phyloP scores from a whole-genome alignment of 2,113 vertebrate species.

The Tringa solitaria region DNA sequence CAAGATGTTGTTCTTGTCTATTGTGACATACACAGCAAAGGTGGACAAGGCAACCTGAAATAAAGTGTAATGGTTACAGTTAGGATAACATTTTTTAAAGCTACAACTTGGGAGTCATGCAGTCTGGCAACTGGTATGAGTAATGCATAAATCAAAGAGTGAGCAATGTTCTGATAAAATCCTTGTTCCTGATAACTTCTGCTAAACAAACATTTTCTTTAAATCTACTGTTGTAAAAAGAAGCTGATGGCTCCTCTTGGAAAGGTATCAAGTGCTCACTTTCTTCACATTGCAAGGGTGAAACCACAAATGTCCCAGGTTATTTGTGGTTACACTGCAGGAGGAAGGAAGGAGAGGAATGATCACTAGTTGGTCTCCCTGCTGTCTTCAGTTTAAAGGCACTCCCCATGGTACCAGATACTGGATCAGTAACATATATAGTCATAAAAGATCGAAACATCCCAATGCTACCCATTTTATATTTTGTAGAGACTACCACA shows the following conservation, averaged over 20 bases:
- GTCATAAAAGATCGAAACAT: not conserved
- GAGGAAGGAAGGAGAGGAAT: not conserved
- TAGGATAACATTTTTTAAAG: not conserved
- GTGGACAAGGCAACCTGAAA: slow-evolving; percentile 83
- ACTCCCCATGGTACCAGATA: not conserved
- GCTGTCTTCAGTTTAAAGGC: not conserved
- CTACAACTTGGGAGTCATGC: not conserved
- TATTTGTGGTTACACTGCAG: not conserved
- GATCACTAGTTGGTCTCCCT: not conserved
- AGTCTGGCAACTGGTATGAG: not conserved
- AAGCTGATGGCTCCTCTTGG: not conserved
- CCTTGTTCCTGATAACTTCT: not conserved
- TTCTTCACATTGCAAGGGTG: not conserved
- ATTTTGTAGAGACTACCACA: not conserved
- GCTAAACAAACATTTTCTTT: not conserved
- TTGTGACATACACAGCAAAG: slow-evolving; percentile 83
- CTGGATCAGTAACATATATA: not conserved
- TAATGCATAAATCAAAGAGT: not conserved
- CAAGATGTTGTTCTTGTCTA: slow-evolving; percentile 77
- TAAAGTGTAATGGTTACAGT: not conserved
- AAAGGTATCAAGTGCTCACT: not conserved
- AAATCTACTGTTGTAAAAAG: not conserved
- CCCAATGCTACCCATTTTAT: not conserved
- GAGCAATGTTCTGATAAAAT: not conserved
- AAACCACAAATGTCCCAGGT: not conserved